phyloP scores from a whole-genome alignment of 2,888 invertebrate species.

The Trichopoda pennipes region DNA sequence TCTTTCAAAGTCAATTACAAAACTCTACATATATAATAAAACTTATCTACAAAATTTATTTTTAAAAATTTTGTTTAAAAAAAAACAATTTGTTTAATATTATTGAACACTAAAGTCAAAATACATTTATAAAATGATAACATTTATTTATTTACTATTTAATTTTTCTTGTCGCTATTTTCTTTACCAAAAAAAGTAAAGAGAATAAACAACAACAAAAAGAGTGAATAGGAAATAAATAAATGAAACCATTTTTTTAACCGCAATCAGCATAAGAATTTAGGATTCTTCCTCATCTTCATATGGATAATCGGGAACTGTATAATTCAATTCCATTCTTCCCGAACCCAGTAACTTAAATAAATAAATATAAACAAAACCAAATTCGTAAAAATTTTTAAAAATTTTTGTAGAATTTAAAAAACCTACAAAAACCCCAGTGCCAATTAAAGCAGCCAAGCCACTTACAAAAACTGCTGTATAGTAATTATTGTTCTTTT shows the following conservation, averaged over 20 bases:
- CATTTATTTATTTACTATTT: background rate
- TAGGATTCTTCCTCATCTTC: conserved; percentile 31
- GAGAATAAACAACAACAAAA: background rate
- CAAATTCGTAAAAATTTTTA: background rate
- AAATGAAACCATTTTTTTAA: background rate
- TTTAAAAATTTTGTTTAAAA: too few relatives aligned
- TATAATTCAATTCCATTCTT: conserved; percentile 46
- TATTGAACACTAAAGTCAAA: too few relatives aligned
- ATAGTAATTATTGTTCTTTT: conserved; percentile 32
- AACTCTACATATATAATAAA: too few relatives aligned
- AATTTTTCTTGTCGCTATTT: background rate
- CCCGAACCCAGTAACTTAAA: conserved; percentile 43
- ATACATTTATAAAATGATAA: background rate
- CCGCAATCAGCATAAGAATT: background rate
- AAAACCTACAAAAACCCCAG: conserved; percentile 42
- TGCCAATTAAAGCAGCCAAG: conserved; percentile 28
- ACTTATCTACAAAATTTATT: too few relatives aligned
- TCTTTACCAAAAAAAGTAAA: background rate
- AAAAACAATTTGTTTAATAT: too few relatives aligned
- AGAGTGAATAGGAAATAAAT: background rate
- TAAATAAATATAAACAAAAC: background rate
- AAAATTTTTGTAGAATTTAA: background rate
- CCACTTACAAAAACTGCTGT: conserved; percentile 49
- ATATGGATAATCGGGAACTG: conserved; percentile 61
- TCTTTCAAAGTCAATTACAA: too few relatives aligned